Conservation (phyloP, 2,888 invertebrate genomes). For the Poecilobothrus nobilitatus region DNA sequence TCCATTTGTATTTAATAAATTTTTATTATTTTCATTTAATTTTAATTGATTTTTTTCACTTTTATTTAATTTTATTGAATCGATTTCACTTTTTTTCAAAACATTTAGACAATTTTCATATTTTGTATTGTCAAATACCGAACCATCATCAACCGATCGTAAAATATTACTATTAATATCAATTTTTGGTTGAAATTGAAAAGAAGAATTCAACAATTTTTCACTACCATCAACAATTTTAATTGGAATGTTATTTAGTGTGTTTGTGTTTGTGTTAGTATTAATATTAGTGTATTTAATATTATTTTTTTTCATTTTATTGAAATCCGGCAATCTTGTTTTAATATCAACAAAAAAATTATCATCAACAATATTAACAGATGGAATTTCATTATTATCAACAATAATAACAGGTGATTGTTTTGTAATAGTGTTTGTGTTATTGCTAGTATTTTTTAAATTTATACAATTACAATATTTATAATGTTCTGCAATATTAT, state of each 20-base stretch:
- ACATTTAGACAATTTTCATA: background rate
- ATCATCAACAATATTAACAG: too few relatives aligned
- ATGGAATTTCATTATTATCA: too few relatives aligned
- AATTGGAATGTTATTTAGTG: background rate
- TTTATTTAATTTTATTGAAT: background rate
- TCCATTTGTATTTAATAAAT: slow-evolving; percentile 17
- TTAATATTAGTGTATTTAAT: background rate
- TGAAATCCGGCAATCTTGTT: too few relatives aligned
- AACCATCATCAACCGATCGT: slow-evolving; percentile 23
- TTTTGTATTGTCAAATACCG: background rate
- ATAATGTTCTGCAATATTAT: background rate
- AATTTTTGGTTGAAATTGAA: background rate
- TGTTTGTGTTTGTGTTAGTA: slow-evolving; percentile 10
- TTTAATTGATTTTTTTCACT: too few relatives aligned
- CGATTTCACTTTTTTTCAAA: slow-evolving; percentile 12
- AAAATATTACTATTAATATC: slow-evolving; percentile 20
- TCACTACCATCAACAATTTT: background rate
- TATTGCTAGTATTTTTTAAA: too few relatives aligned
- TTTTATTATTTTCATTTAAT: too few relatives aligned
- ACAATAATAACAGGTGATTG: too few relatives aligned
- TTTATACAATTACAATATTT: too few relatives aligned
- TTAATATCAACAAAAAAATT: too few relatives aligned
- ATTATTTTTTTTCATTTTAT: slow-evolving; percentile 7
- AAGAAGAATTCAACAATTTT: background rate
- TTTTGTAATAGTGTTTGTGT: background rate